Evolutionary conservation across 2,888 invertebrate species (phyloP), one percentile per base, ranked within the genome.

Genomic region (Drosophila histrio): DNA sequence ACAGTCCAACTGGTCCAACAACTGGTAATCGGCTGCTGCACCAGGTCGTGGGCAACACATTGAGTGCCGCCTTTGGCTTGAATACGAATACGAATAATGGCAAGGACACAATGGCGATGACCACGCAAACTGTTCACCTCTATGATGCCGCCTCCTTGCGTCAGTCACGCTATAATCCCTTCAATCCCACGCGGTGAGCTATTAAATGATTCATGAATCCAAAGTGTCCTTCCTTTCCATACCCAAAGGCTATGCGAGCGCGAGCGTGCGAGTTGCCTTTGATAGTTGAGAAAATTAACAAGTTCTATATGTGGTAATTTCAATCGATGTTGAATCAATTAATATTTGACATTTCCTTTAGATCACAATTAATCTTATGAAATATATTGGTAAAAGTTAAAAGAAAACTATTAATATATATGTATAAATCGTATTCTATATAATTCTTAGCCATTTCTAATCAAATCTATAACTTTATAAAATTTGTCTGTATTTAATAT

Each of bases 101-200:
- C 22, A 36, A 24, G 52, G 47, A 56, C 13, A 28, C 60, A 4
- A 8, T 44, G 32, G 24, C 36, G 49, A 50, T 71, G 61, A 69
- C 56, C 53, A 81, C 79, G 24, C 87, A 91, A 60, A 79, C 77
- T 46, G 80, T 91, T 44, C 72, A 74, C 46, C 74, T 91, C 28
- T 87, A 90, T 53, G 84, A 91, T 76, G 80, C 87, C 9, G 69
- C 57, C 34, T 90, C 90, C 19, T 75, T 91, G 79, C 69, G 87
- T 26, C 77, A 81, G 41, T 90, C 91, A 44, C 82, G 71, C 46
- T 91, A 83, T 60, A 91, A 90, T 82, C 90, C 91, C 41, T 89
- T 89, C 60, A 84, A 90, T 77, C 91, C 91, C 43, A 91, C 91
- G 3, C 89, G 91, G 91, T 91, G 41, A 89, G 89, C 79, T 22